Conservation (phyloP, 2,113 vertebrate genomes). For the Gadus chalcogrammus region DNA sequence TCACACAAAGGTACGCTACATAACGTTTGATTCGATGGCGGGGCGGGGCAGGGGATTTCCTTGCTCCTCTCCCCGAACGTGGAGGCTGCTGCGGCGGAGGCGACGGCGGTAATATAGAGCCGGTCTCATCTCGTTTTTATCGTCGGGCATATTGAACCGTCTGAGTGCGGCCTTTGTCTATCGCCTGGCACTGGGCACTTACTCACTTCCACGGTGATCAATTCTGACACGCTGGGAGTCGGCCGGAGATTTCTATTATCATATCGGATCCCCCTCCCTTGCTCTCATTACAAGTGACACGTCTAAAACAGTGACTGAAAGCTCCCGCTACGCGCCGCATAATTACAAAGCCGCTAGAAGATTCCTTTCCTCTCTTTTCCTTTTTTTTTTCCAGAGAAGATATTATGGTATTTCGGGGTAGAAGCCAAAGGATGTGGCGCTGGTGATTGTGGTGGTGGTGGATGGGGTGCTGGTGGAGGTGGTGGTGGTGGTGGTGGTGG, state of each 20-base stretch:
- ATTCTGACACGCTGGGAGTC: slow-evolving; percentile 62
- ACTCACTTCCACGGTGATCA: slow-evolving; percentile 54
- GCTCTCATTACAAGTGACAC: slow-evolving; percentile 69
- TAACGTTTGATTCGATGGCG: slow-evolving; percentile 62
- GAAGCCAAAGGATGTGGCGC: slow-evolving; percentile 33
- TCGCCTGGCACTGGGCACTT: slow-evolving; percentile 58
- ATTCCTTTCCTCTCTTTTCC: slow-evolving; percentile 34
- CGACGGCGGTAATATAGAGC: slow-evolving; percentile 60
- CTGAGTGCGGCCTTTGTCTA: slow-evolving; percentile 55
- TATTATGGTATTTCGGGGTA: slow-evolving; percentile 59
- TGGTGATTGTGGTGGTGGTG: slow-evolving; percentile 43
- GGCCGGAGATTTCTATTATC: slow-evolving; percentile 73
- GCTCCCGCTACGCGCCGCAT: slow-evolving; percentile 66
- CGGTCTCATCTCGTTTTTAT: slow-evolving; percentile 70
- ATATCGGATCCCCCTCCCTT: slow-evolving; percentile 65
- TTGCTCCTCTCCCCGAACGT: background rate
- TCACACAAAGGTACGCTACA: slow-evolving; percentile 45
- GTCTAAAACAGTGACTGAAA: slow-evolving; percentile 59
- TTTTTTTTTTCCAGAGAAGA: slow-evolving; percentile 35
- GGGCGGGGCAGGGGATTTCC: slow-evolving; percentile 12
- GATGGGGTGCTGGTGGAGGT: background rate
- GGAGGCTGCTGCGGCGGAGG: slow-evolving; percentile 29
- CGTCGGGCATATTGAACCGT: slow-evolving; percentile 68
- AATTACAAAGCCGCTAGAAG: slow-evolving; percentile 50
- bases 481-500: too few relatives aligned